Base-by-base conservation (phyloP, 1,140 invertebrate genomes). In the Drosophila tani region DNA sequence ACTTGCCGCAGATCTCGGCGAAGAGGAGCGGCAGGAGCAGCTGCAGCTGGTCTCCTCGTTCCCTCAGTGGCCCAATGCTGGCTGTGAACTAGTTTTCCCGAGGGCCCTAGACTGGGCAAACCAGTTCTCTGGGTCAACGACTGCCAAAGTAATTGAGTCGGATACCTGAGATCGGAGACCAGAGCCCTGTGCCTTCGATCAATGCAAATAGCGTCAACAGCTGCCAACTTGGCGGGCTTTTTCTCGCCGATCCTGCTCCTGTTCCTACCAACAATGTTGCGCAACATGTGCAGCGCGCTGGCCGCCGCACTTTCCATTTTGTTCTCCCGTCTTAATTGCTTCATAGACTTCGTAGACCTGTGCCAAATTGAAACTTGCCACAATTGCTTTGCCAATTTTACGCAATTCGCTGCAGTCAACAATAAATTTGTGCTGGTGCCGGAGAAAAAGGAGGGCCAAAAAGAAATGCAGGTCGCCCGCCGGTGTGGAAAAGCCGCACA, bases 381-480 rank as follows among this genome's bases (percentile, higher is more conserved):
- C 83, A 87, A 88, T 88, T 74, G 81, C 65, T 64, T 53, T 53
- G 68, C 74, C 84, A 90, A 88, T 88, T 88, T 88, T 84, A 90
- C 85, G 84, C 85, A 90, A 90, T 87, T 87, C 84, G 83, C 47
- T 83, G 84, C 83, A 87, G 85, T 88, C 84, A 90, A 85, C 84
- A 90, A 84, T 84, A 90, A 88, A 88, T 88, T 88, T 85, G 81
- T 65, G 73, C 80, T 77, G 87, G 71, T 75, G 62, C 67, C 46
- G 60, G 55, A 41, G 46, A 40, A 57, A 78, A 62, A 69, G 75
- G 69, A 71, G 68, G 53, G 69, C 51, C 69, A 73, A 40, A 71
- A 78, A 78, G 78, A 90, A 90, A 88, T 90, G 84, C 84, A 88
- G 84, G 83, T 83, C 84, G 83, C 57, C 53, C 53, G 53, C 19